These are phyloP conservation scores for Glyphotaelius pellucidus DNA, from an alignment of 2,888 invertebrate species.

Conservation along the genomic window DNA sequence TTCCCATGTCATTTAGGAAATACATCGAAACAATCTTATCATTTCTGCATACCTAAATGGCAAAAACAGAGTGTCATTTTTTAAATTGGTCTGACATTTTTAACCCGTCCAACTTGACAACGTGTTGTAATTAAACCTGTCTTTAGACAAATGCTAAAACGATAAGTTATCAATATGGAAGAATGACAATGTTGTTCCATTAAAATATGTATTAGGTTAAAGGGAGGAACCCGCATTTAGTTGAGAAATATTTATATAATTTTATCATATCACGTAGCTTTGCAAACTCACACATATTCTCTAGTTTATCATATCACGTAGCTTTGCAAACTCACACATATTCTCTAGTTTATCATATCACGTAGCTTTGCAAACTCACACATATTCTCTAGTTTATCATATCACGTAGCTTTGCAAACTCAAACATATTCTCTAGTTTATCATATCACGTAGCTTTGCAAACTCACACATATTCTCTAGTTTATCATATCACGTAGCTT, in stretches of 20 bases:
- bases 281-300: too few relatives aligned
- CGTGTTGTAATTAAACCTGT: background rate
- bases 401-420: too few relatives aligned
- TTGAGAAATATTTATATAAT: background rate
- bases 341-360: too few relatives aligned
- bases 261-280: too few relatives aligned
- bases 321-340: too few relatives aligned
- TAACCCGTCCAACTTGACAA: background rate
- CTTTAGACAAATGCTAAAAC: background rate
- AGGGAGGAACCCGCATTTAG: background rate
- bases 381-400: too few relatives aligned
- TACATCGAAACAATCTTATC: background rate
- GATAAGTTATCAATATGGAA: background rate
- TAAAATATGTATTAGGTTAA: background rate
- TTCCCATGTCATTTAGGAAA: background rate
- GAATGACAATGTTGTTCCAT: background rate
- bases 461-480: too few relatives aligned
- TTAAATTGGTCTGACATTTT: background rate
- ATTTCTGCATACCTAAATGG: background rate
- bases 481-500: too few relatives aligned
- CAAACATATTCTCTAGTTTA: too few relatives aligned
- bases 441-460: too few relatives aligned
- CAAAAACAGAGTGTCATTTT: background rate
- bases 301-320: too few relatives aligned
- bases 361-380: too few relatives aligned